Conservation (phyloP, 2,113 vertebrate genomes). For the Ceratotherium simum region DNA sequence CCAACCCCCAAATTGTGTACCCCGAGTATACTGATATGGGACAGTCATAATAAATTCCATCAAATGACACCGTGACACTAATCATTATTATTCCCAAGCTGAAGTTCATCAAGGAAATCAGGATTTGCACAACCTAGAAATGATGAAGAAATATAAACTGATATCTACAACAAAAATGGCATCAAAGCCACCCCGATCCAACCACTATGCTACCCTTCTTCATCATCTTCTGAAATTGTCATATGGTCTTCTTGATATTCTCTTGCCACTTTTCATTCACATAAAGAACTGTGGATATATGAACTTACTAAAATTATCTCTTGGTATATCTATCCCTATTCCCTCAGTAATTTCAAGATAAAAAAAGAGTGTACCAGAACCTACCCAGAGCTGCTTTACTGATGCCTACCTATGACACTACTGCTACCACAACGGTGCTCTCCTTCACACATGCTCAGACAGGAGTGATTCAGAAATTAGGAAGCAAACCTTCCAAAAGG, state of each 20-base stretch:
- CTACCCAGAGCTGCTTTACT: not conserved
- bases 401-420: not conserved
- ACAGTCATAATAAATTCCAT: no score
- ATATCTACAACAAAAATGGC: not conserved
- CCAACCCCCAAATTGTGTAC: slow-evolving; percentile 31
- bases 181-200: no score
- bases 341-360: not conserved
- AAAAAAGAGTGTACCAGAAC: not conserved
- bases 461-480: not conserved
- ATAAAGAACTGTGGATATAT: not conserved
- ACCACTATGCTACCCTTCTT: not conserved
- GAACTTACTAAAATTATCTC: not conserved
- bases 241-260: not conserved
- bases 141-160: not conserved
- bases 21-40: not conserved
- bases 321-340: not conserved
- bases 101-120: slow-evolving; percentile 32
- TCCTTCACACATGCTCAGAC: not conserved
- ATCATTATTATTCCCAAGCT: slow-evolving; percentile 28
- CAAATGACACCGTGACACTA: accelerated
- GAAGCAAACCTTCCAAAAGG: not conserved
- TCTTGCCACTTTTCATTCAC: not conserved
- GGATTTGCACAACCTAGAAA: slow-evolving; percentile 63
- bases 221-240: not conserved
- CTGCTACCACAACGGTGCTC: not conserved